Percentiles rank a stretch among this genome's conserved stretches.
Evolutionary conservation across 1,140 invertebrate genomes (phyloP).

Genomic region (Acromyrmex charruanus): DNA sequence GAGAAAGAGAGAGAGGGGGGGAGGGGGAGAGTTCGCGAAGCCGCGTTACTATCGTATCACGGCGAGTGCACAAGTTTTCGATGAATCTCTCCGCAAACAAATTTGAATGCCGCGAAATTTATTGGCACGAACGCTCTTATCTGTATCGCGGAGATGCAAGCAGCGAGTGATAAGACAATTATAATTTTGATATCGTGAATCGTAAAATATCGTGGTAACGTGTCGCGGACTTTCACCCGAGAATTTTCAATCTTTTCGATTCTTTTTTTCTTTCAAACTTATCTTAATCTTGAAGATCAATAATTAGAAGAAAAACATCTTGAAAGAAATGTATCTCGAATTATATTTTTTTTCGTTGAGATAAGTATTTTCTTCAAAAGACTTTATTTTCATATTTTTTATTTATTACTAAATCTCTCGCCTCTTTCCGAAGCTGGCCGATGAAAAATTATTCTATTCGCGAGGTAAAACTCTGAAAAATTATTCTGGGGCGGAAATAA

Average conservation of each 20-base stretch:
- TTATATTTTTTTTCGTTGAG: not conserved
- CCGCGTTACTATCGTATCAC: not conserved
- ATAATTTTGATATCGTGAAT: constrained; percentile 20
- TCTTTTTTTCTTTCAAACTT: not conserved
- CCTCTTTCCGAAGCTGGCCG: not conserved
- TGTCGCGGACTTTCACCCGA: not conserved
- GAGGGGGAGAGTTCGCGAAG: not conserved
- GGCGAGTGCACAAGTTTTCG: not conserved
- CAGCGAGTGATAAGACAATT: constrained; percentile 38
- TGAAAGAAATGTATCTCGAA: not conserved
- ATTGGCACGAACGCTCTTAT: constrained; percentile 37
- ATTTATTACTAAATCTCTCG: not conserved
- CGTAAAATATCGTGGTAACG: not conserved
- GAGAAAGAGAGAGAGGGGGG: not conserved
- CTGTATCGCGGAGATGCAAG: constrained; percentile 12
- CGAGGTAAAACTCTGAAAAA: not conserved
- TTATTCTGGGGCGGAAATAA: not conserved
- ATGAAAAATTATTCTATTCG: not conserved
- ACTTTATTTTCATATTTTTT: not conserved
- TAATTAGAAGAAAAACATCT: not conserved
- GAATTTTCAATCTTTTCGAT: not conserved
- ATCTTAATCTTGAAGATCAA: constrained; percentile 9
- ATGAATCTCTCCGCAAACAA: constrained; percentile 28
- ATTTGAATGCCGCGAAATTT: constrained; percentile 36
- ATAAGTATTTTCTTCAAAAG: not conserved